A percentile compares a stretch with the other conserved stretches of the same genome.
Conservation (phyloP, 2,113 vertebrate genomes). For the Vimba vimba region DNA sequence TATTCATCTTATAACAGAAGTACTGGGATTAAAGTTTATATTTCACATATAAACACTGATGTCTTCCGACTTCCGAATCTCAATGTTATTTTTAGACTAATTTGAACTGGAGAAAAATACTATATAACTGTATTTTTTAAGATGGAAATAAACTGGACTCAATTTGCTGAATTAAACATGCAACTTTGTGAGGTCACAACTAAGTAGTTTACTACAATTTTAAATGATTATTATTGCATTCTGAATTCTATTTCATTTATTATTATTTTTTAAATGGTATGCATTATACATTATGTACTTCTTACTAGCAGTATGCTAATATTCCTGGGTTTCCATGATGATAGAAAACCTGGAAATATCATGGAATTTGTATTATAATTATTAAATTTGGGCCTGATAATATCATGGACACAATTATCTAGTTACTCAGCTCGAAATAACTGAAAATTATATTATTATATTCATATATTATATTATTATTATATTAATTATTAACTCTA, state of each 20-base stretch:
- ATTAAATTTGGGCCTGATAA: not conserved
- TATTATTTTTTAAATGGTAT: not conserved
- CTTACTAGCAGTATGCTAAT: not conserved
- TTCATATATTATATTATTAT: no score
- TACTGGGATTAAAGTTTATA: no score
- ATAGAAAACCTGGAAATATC: not conserved
- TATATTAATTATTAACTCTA: no score
- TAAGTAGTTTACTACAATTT: not conserved
- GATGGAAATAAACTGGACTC: not conserved
- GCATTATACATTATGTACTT: not conserved
- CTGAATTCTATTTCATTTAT: not conserved
- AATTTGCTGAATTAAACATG: not conserved
- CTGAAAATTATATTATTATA: no score
- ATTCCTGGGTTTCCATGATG: not conserved
- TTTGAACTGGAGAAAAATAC: not conserved
- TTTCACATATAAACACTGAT: no score
- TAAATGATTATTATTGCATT: not conserved
- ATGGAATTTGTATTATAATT: not conserved
- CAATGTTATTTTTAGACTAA: not conserved
- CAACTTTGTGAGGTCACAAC: not conserved
- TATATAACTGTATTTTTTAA: not conserved
- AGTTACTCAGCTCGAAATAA: not conserved
- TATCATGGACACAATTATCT: not conserved
- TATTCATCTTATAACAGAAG: no score
- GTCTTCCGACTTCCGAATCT: not conserved